phyloP scores from a whole-genome alignment of 1,140 invertebrate genomes.

The Gryon sp. region DNA sequence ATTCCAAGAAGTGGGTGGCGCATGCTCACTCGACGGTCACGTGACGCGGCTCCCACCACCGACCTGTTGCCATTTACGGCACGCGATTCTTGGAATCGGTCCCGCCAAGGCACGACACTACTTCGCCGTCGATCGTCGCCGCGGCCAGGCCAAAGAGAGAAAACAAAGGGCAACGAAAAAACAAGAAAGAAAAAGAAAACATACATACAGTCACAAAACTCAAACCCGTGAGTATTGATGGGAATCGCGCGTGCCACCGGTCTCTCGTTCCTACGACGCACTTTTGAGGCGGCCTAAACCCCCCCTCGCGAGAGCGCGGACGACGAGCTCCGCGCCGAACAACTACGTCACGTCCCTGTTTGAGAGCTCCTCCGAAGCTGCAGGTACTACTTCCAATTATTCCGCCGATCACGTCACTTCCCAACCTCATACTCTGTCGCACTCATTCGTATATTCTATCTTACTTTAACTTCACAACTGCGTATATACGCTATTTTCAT shows the following conservation, averaged over 20 bases:
- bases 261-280: slow-evolving; percentile 55
- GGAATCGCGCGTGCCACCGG: slow-evolving; percentile 50
- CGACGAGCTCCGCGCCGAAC: slow-evolving; percentile 3
- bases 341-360: too few relatives aligned
- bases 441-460: too few relatives aligned
- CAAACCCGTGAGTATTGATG: slow-evolving; percentile 55
- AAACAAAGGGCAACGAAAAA: slow-evolving; percentile 1
- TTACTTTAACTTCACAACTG: too few relatives aligned
- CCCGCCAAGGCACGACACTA: slow-evolving; percentile 56
- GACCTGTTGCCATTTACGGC: slow-evolving; percentile 68
- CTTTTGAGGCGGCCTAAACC: slow-evolving; percentile 23
- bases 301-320: too few relatives aligned
- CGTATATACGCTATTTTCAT: too few relatives aligned
- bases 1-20: slow-evolving; percentile 28
- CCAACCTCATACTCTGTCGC: too few relatives aligned
- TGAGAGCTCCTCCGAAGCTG: too few relatives aligned
- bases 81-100: slow-evolving; percentile 71
- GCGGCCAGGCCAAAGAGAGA: slow-evolving; percentile 9
- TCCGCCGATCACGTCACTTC: too few relatives aligned
- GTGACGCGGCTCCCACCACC: slow-evolving; percentile 61
- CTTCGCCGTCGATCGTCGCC: slow-evolving; percentile 42
- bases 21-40: slow-evolving; percentile 56
- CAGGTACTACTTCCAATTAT: too few relatives aligned
- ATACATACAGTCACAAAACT: too few relatives aligned
- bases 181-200: too few relatives aligned